Evolutionary conservation across 2,888 invertebrate genomes (phyloP), one percentile per base, ranked within the genome.

Genomic region (Steromphala cineraria): DNA sequence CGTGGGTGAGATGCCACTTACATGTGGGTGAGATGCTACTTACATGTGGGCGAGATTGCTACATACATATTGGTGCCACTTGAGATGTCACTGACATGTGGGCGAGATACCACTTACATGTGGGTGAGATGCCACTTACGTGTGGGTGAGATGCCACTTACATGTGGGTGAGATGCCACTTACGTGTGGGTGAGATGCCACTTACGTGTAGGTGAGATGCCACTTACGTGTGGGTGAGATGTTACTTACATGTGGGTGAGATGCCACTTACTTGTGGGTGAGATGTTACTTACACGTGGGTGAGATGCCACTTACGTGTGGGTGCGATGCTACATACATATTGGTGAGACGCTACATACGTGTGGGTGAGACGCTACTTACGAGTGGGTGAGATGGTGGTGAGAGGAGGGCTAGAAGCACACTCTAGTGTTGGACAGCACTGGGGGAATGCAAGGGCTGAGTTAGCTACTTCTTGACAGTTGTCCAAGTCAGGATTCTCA

Each of bases 361-460:
- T 5, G 31, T 62, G 71, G 13, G 36, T 80, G 19, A 8, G 10
- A 4, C 21, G 17, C 13, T 24, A 81, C 79, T 74, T 82, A 89
- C 87, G 80, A 53, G 86, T 79, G 3, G 84, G 80, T 1, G 84
- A 80, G 2, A 78, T 2, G 31, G 86, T 87, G 17, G 86, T 83
- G 19, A 82, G 46, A 7, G 80, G 75, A 4, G 81, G 76, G 7
- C 83, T 79, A 8, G 83, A 75, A 7, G 77, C 76, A 83, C 89
- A 89, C 24, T 79, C 53, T 24, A 89, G 78, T n/a, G 71, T 67
- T 0, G 88, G 86, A 81, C 89, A 89, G 55, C 89, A 89, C 17
- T 67, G 76, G 2, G 89, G 89, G 71, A 87, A 89, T 8, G 83
- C 10, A 24, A 83, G 62, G 31, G 40, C 46, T 3, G 82, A 71